phyloP scores from a whole-genome alignment of 2,888 invertebrate species.

The Copidosoma aretas region DNA sequence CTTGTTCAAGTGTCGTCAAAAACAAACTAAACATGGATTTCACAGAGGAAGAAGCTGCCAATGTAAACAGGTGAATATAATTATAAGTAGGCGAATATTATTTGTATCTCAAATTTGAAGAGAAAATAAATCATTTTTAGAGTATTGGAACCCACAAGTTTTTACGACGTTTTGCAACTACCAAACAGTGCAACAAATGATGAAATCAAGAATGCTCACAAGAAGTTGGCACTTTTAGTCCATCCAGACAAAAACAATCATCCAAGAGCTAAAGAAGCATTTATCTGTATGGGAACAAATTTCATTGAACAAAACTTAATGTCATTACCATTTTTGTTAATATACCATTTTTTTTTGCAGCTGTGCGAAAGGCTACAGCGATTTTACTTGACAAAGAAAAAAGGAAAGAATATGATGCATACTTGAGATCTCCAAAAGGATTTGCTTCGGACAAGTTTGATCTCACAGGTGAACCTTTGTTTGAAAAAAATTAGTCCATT shows the following conservation, averaged over 20 bases:
- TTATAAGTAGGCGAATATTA: no score
- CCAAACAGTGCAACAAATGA: conserved; percentile 22
- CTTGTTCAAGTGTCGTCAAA: no score
- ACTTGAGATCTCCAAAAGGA: conserved; percentile 17
- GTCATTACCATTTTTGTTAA: no score
- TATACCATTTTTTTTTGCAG: conserved; percentile 10
- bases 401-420: conserved; percentile 30
- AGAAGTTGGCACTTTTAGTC: conserved; percentile 25
- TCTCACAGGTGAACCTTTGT: conserved; percentile 23
- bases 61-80: conserved; percentile 20
- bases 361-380: conserved; percentile 30
- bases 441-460: conserved; percentile 24
- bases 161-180: conserved; percentile 30
- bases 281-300: conserved; percentile 16
- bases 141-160: conserved; percentile 29
- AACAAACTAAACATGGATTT: conserved; percentile 21
- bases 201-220: conserved; percentile 31
- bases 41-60: conserved; percentile 13
- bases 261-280: conserved; percentile 35
- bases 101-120: background rate
- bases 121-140: conserved; percentile 18
- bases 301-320: background rate
- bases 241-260: conserved; percentile 38
- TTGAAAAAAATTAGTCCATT: background rate
- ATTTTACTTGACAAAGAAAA: conserved; percentile 32